Evolutionary conservation across 2,113 vertebrate genomes (phyloP), one percentile per base, ranked within the genome.

Genomic region (Colinus virginianus): DNA sequence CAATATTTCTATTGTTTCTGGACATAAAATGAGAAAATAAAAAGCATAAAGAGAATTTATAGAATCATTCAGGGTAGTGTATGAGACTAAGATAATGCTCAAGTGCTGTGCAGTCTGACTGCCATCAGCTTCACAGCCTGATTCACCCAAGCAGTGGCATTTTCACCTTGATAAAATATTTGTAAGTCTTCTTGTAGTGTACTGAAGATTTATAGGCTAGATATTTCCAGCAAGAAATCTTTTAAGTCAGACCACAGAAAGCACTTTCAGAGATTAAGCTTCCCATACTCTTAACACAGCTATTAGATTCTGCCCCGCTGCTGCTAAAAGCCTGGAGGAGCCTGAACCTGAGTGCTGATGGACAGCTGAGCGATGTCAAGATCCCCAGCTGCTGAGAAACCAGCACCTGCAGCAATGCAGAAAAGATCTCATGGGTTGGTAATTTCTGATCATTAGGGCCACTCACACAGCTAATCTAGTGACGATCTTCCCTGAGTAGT

Each of bases 101-200:
- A 9, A 69, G 14, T 36, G 22, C 40, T 82, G 32, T 76, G 32
- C n/a, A 66, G 45, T 68, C 63, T 75, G 17, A 30, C 30, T 43
- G 22, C 36, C 0, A 3, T 30, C 0, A 0, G 32, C 74, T 10
- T 89, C 56, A 18, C 38, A 85, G 63, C 6, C 20, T 34, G 17
- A 76, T 75, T 68, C 25, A 76, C 81, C 40, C 25, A 71, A 19
- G 23, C 43, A 63, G n/a, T 53, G 42, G 18, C 51, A 64, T 78
- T 94, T 91, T 81, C 42, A 53, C 45, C 38, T 32, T 68, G 68
- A 77, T 77, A 43, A 93, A 94, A 55, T 62, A 94, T 66, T 82
- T 90, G 7, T 56, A 51, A 72, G 26, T 9, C 13, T 40, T 82
- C 58, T 63, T 79, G 30, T 9, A 69, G 23, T 38, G 16, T 67